These are phyloP conservation scores for Pollenia amentaria DNA, from an alignment of 2,888 invertebrate species.

Conservation along the genomic window DNA sequence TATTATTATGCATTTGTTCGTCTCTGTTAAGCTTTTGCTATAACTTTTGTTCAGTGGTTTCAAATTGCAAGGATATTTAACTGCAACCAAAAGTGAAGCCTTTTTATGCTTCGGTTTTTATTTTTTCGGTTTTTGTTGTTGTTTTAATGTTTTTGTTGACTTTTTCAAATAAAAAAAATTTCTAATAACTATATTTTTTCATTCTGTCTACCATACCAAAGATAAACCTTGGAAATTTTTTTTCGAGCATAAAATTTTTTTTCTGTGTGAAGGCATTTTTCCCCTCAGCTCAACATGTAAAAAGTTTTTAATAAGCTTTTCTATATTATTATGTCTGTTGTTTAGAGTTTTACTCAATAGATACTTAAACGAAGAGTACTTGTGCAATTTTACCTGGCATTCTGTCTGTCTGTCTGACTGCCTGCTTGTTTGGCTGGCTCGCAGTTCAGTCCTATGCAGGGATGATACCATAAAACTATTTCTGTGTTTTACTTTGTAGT, in stretches of 20 bases:
- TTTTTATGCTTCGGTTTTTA: conserved; percentile 27
- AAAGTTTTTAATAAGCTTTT: conserved; percentile 62
- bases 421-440: neutral
- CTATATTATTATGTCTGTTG: conserved; percentile 47
- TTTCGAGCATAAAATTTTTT: conserved; percentile 20
- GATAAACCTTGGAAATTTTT: conserved; percentile 51
- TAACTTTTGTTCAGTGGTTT: conserved; percentile 27
- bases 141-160: conserved; percentile 22
- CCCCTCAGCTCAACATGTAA: conserved; percentile 24
- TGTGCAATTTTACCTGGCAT: conserved; percentile 33
- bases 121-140: neutral
- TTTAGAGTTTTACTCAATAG: conserved; percentile 54
- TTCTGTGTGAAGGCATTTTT: neutral
- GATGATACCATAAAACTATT: conserved; percentile 73
- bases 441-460: neutral
- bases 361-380: conserved; percentile 23
- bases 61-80: conserved; percentile 56
- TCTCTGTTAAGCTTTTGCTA: conserved; percentile 19
- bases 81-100: conserved; percentile 25
- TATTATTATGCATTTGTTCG: neutral
- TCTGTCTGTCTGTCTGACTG: too few relatives aligned
- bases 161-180: conserved; percentile 46
- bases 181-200: conserved; percentile 60
- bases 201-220: conserved; percentile 47
- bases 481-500: conserved; percentile 47